These are phyloP conservation scores for Hylaea fasciaria DNA, from an alignment of 2,888 invertebrate genomes.

Conservation along the genomic window DNA sequence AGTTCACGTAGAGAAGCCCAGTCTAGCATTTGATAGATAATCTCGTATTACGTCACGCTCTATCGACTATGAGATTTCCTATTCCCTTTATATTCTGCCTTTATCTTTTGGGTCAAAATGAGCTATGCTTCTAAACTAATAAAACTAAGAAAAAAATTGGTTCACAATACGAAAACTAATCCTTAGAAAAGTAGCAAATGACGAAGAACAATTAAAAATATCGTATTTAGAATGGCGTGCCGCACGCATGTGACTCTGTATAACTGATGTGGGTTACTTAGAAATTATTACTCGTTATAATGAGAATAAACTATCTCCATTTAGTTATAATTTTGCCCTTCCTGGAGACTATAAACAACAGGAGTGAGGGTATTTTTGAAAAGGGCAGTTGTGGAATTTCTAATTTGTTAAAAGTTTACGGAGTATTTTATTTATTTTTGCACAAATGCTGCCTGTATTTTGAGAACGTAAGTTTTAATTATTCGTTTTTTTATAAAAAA, in stretches of 20 bases:
- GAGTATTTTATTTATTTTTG: not conserved
- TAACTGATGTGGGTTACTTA: constrained; percentile 48
- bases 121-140: not conserved
- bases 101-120: too few relatives aligned
- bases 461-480: too few relatives aligned
- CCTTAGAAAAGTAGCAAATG: constrained; percentile 39
- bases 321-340: constrained; percentile 32
- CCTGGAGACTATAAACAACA: constrained; percentile 18
- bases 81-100: too few relatives aligned
- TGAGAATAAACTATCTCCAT: constrained; percentile 36
- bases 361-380: constrained; percentile 2
- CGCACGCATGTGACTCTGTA: constrained; percentile 51
- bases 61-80: too few relatives aligned
- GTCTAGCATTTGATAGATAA: too few relatives aligned
- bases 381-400: constrained; percentile 10
- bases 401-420: constrained; percentile 6
- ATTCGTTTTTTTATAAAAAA: too few relatives aligned
- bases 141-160: constrained; percentile 28
- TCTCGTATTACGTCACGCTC: too few relatives aligned
- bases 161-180: constrained; percentile 31
- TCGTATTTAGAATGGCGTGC: constrained; percentile 54
- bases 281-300: constrained; percentile 37
- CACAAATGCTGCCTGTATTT: too few relatives aligned
- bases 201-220: constrained; percentile 42
- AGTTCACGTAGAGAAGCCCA: too few relatives aligned